phyloP scores from a whole-genome alignment of 2,888 invertebrate genomes.

The Machimus rusticus region DNA sequence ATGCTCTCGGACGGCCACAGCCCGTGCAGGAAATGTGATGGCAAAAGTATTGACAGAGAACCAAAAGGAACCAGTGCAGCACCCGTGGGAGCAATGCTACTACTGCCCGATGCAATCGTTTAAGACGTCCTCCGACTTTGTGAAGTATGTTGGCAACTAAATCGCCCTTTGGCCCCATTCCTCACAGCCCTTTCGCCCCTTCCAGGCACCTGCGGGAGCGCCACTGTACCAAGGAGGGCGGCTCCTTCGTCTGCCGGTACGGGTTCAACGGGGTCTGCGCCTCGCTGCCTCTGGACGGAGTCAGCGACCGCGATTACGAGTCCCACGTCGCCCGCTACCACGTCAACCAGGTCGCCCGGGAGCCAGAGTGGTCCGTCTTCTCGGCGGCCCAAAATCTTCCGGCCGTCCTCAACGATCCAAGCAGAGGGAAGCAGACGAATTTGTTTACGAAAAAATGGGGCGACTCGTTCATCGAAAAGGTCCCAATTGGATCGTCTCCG shows the following conservation, averaged over 20 bases:
- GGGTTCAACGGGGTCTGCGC: conserved; percentile 87
- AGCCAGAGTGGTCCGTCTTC: conserved; percentile 69
- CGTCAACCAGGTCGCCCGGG: conserved; percentile 61
- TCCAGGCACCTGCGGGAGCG: conserved; percentile 79
- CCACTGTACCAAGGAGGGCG: conserved; percentile 85
- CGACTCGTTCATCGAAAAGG: conserved; percentile 87
- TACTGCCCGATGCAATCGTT: conserved; percentile 70
- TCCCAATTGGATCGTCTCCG: conserved; percentile 77
- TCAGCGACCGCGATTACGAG: conserved; percentile 87
- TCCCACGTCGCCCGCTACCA: conserved; percentile 80
- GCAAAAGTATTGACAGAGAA: conserved; percentile 24
- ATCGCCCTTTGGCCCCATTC: neutral
- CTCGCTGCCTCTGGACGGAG: conserved; percentile 87
- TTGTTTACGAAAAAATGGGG: conserved; percentile 99
- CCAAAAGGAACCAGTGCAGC: conserved; percentile 24
- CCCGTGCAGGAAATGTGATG: conserved; percentile 23
- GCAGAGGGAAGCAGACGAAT: conserved; percentile 86
- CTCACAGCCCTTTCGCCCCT: conserved; percentile 46
- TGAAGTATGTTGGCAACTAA: conserved; percentile 64
- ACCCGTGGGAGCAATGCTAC: conserved; percentile 69
- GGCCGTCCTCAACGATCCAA: conserved; percentile 94
- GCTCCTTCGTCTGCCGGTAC: conserved; percentile 86
- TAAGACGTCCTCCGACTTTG: conserved; percentile 68
- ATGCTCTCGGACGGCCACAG: neutral
- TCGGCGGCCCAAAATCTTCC: conserved; percentile 94